Conservation (phyloP, 2,113 vertebrate genomes). For the Aleadryas rufinucha region DNA sequence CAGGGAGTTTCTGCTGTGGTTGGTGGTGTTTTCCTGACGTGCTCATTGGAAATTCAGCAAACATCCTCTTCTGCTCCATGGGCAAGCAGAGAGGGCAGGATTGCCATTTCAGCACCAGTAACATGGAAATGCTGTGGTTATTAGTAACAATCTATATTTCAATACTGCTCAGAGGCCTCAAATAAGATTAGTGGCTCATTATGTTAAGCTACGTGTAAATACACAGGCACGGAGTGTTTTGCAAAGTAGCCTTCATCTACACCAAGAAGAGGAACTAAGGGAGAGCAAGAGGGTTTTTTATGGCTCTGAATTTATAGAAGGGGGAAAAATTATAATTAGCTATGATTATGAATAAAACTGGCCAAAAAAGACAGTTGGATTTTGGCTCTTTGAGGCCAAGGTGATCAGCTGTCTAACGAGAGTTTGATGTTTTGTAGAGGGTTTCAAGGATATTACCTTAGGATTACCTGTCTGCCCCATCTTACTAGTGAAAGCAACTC, state of each 20-base stretch:
- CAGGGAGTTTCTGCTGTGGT: not conserved
- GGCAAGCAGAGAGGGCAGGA: not conserved
- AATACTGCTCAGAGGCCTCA: not conserved
- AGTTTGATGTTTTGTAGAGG: not conserved
- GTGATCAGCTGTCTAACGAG: not conserved
- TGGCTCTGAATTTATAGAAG: not conserved
- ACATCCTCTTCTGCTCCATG: not conserved
- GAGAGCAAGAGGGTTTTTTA: not conserved
- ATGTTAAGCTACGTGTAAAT: conserved; percentile 18
- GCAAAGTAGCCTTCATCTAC: not conserved
- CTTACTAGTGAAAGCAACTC: not conserved
- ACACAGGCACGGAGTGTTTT: not conserved
- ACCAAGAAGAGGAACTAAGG: not conserved
- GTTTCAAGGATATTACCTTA: not conserved
- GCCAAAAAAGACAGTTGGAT: not conserved
- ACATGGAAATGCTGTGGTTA: not conserved
- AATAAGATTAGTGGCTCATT: conserved; percentile 16
- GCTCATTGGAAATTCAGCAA: not conserved
- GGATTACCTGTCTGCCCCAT: not conserved
- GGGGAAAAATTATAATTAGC: not conserved
- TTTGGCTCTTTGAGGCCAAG: not conserved
- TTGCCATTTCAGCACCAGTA: not conserved
- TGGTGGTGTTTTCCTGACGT: not conserved
- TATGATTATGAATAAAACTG: not conserved
- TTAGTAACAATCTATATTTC: conserved; percentile 26